Conservation (phyloP, 30 jellyfish, hydroid and myxozoan species). For the Aurelia aurita region DNA sequence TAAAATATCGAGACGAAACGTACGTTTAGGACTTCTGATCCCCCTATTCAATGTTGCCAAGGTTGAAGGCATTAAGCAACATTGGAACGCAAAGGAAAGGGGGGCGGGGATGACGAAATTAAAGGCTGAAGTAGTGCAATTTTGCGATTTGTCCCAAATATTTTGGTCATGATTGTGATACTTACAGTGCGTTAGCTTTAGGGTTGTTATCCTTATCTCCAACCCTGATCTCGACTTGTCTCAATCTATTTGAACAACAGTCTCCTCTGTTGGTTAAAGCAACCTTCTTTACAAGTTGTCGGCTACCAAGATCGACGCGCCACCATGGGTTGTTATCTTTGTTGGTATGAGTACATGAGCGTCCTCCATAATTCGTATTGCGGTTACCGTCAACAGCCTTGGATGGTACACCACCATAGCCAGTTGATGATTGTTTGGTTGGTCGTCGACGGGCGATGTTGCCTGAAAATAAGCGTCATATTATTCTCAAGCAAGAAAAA, state of each 20-base stretch:
- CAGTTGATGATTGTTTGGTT: slow-evolving; percentile 69
- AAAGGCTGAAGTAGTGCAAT: too few species aligned
- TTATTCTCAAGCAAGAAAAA: too few species aligned
- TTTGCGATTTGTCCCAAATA: too few species aligned
- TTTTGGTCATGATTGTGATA: neutral
- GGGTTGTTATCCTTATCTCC: slow-evolving; percentile 37
- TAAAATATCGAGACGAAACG: too few species aligned
- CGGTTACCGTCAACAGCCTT: slow-evolving; percentile 73
- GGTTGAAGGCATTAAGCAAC: too few species aligned
- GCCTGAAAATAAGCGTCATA: slow-evolving; percentile 2
- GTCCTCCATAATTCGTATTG: slow-evolving; percentile 45
- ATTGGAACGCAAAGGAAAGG: too few species aligned
- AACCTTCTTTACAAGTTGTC: slow-evolving; percentile 35
- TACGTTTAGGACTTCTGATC: too few species aligned
- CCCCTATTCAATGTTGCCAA: too few species aligned
- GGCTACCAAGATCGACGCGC: slow-evolving; percentile 63
- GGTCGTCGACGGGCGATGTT: slow-evolving; percentile 62
- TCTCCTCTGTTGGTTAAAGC: slow-evolving; percentile 66
- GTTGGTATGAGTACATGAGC: slow-evolving; percentile 68
- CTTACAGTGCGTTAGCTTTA: slow-evolving; percentile 48
- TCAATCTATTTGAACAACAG: slow-evolving; percentile 47
- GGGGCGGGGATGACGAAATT: too few species aligned
- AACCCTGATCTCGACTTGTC: slow-evolving; percentile 47
- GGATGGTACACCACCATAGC: slow-evolving; percentile 58
- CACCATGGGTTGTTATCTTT: slow-evolving; percentile 62